Evolutionary conservation across 2,888 invertebrate species (phyloP).

Genomic region (Dicyrtoma fusca): DNA sequence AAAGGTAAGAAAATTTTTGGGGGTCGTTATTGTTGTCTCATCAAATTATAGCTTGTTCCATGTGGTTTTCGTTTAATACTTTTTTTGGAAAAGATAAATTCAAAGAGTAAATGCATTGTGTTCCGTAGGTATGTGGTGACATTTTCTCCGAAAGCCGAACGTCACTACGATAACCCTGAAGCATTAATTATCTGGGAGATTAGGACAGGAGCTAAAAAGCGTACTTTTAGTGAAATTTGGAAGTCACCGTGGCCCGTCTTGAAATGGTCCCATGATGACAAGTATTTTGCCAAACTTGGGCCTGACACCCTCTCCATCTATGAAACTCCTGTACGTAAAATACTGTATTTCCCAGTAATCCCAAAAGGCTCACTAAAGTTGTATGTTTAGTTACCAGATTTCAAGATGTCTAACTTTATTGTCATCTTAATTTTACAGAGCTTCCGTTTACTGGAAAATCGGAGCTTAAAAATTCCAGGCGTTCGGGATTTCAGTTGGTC

Average conservation of each 20-base stretch:
- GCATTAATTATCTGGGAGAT: conserved; percentile 95
- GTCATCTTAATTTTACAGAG: conserved; percentile 64
- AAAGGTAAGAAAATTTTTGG: conserved; percentile 69
- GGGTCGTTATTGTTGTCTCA: too few species aligned
- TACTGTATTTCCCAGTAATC: not conserved
- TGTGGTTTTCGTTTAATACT: too few species aligned
- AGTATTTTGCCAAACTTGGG: conserved; percentile 88
- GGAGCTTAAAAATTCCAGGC: conserved; percentile 87
- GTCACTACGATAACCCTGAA: conserved; percentile 69
- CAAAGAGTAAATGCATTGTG: too few species aligned
- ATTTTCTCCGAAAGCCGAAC: conserved; percentile 77
- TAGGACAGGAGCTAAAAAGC: conserved; percentile 88
- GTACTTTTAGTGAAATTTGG: conserved; percentile 83
- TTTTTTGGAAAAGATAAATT: too few species aligned
- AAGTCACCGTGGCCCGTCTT: conserved; percentile 83
- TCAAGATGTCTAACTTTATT: not conserved
- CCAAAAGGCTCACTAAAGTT: not conserved
- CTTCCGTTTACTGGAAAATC: conserved; percentile 90
- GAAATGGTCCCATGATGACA: conserved; percentile 96
- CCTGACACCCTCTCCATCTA: conserved; percentile 87
- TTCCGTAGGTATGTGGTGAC: conserved; percentile 91
- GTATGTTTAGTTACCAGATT: too few species aligned
- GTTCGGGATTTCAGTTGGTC: conserved; percentile 98
- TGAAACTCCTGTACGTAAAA: conserved; percentile 81
- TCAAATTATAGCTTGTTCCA: too few species aligned